Base-by-base conservation (phyloP, 2,888 invertebrate genomes). In the Drosophila koepferae region DNA sequence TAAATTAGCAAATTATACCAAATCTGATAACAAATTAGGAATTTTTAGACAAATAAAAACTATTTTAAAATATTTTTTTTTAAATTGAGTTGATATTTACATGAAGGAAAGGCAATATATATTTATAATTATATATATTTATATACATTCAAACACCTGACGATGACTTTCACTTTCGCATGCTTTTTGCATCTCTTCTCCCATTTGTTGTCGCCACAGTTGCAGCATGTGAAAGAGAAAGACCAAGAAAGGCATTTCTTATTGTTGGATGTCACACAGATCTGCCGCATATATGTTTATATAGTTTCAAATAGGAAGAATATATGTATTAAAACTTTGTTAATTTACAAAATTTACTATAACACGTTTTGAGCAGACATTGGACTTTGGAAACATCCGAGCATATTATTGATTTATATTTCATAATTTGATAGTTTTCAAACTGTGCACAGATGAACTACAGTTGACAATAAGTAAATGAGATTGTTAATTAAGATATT, bases 121-220 rank as follows among this genome's bases (percentile, higher is more conserved):
- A 48, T 28, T 6, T 6, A 28, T 28, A 28, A 28, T 28, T n/a
- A 28, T 1, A 48, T 28, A 16, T 8, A 12, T 44, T 16, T 40
- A 38, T 38, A 10, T 18, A 76, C 66, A 77, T 69, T 69, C 69
- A 77, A 73, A 76, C 72, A 73, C 63, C 68, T 72, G 43, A 14
- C 14, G 55, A 44, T 56, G 46, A 66, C 77, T 77, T 77, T 77
- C 76, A 73, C 77, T 77, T 77, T 77, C 64, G 71, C 66, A 67
- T 59, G 75, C 74, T 71, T 63, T 58, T 16, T 65, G 72, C 64
- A 43, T 43, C 5, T 44, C 58, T 40, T 38, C 58, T 43, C 38
- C 43, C 61, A 61, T 63, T 54, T 72, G 51, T 14, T 46, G 16
- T 36, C 10, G 20, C 46, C 46, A 23, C 34, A 44, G 34, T n/a